Evolutionary conservation across 2,888 invertebrate genomes (phyloP), one percentile per base, ranked within the genome.

Genomic region (Cryptosula pallasiana): DNA sequence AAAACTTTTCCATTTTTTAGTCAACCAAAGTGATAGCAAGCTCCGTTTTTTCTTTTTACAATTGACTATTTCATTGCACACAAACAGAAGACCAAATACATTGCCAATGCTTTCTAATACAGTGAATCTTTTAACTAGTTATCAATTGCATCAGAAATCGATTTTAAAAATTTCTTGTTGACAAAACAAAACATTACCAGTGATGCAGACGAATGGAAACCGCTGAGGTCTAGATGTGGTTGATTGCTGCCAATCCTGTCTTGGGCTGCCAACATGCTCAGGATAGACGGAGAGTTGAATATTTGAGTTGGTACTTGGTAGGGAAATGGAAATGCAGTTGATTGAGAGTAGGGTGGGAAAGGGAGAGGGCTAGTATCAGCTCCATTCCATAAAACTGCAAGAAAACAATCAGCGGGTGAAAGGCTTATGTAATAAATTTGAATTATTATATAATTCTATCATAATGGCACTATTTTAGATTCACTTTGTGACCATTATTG

Each of bases 361-460:
- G 63, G 63, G 16, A 63, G 34, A 16, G 13, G 34, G 32, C 9
- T 5, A 32, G 32, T 27, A 13, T 63, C 63, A 9, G 27, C 29
- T 29, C 25, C 27, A 63, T 63, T 63, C 63, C 63, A 63, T 25
- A 63, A 63, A 9, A 63, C 63, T 63, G 32, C 63, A 63, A 63
- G 5, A 13, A 57, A 57, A n/a, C 20, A 57, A 23, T 25, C 5
- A 57, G 5, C 5, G 5, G 5, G 20, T 57, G 57, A 57, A 57
- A 45, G 9, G 45, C 20, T 13, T 20, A 45, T 13, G 20, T 13
- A 45, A 45, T 45, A 45, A 9, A 20, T 13, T 13, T 45, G 45
- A 9, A 45, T 45, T 16, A 45, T 45, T 25, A 55, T 55, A 25
- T n/a, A 55, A 55, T 23, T n/a, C n/a, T n/a, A n/a, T n/a, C n/a